Evolutionary conservation across 1,140 invertebrate genomes (phyloP).

Genomic region (Sinella curviseta): DNA sequence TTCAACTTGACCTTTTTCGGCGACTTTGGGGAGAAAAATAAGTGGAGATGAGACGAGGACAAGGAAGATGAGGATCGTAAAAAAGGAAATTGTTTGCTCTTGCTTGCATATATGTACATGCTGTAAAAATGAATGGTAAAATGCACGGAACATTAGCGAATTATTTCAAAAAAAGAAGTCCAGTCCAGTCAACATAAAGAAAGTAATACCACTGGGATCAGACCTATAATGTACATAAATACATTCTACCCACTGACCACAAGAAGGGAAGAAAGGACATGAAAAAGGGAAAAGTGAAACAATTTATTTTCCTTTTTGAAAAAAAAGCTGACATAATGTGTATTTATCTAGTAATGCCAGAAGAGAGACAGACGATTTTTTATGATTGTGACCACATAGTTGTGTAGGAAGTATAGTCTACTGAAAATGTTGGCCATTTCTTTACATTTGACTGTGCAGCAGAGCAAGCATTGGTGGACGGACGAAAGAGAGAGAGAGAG

Average conservation of each 20-base stretch:
- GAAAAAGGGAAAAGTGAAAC: conserved; percentile 6
- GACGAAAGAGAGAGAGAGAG: not conserved
- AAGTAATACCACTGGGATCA: not conserved
- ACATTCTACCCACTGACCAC: not conserved
- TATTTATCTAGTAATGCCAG: conserved; percentile 21
- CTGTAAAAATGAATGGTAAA: conserved; percentile 4
- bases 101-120: not conserved
- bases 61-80: not conserved
- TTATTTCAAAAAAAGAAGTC: not conserved
- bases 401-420: not conserved
- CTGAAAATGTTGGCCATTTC: not conserved
- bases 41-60: not conserved
- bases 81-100: not conserved
- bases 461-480: not conserved
- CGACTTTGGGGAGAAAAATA: no score
- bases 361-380: not conserved
- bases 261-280: not conserved
- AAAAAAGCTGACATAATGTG: conserved; percentile 22
- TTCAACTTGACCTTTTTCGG: not conserved
- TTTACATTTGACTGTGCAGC: not conserved
- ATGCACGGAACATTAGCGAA: not conserved
- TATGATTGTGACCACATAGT: not conserved
- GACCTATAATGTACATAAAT: not conserved
- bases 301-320: conserved; percentile 16
- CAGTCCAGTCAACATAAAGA: not conserved